Evolutionary conservation across 2,888 invertebrate genomes (phyloP).

Genomic region (Kuschelorhynchus macadamiae): DNA sequence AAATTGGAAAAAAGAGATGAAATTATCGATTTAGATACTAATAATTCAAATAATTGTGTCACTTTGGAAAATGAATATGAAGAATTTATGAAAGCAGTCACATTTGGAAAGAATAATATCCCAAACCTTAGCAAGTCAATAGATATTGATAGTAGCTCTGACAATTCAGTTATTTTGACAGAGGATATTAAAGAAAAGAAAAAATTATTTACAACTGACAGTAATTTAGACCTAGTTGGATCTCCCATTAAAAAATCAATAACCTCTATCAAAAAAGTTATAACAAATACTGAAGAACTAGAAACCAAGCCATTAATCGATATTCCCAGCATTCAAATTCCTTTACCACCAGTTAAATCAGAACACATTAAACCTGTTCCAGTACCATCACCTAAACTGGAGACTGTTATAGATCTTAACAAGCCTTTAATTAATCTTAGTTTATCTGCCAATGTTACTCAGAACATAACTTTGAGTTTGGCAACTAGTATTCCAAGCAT

Average conservation of each 20-base stretch:
- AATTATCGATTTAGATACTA: conserved; percentile 27
- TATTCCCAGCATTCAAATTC: conserved; percentile 53
- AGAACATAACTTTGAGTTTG: conserved; percentile 49
- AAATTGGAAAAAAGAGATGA: conserved; percentile 39
- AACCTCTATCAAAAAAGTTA: background rate
- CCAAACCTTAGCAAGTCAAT: conserved; percentile 2
- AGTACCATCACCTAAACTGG: conserved; percentile 48
- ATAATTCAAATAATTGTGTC: conserved; percentile 47
- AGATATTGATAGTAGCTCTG: conserved; percentile 24
- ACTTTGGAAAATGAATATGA: conserved; percentile 70
- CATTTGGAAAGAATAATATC: conserved; percentile 35
- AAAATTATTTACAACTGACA: no score
- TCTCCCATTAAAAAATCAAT: background rate
- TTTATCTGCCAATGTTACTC: conserved; percentile 48
- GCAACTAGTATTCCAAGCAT: conserved; percentile 40
- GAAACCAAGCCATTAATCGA: conserved; percentile 32
- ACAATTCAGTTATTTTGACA: conserved; percentile 10
- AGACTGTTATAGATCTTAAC: conserved; percentile 45
- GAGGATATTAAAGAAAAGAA: conserved; percentile 10
- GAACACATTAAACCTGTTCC: conserved; percentile 52
- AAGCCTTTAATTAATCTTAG: conserved; percentile 50
- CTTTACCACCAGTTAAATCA: conserved; percentile 20
- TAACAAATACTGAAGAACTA: conserved; percentile 28
- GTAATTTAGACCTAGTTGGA: background rate
- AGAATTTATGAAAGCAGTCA: conserved; percentile 74